A percentile compares a stretch with the other conserved stretches of the same genome.
phyloP scores from a whole-genome alignment of 2,113 vertebrate species.

The Corynorhinus townsendii region DNA sequence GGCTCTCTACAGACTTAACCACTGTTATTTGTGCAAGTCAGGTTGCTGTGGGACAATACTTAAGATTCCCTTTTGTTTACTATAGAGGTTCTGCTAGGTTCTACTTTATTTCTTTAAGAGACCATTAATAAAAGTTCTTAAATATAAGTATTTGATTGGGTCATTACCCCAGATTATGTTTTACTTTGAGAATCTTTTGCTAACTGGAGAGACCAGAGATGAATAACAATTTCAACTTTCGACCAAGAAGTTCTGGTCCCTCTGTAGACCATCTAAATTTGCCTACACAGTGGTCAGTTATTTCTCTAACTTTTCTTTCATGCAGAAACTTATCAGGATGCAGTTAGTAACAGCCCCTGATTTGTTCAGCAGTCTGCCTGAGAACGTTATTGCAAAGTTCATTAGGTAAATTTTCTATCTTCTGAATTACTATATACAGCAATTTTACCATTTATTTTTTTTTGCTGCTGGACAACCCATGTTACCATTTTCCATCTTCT shows the following conservation, averaged over 20 bases:
- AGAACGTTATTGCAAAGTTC: background rate
- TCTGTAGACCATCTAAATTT: background rate
- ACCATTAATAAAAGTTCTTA: background rate
- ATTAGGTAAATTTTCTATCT: background rate
- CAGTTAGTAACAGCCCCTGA: background rate
- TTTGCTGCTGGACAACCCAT: background rate
- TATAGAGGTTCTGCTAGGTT: background rate
- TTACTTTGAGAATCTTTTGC: conserved; percentile 10
- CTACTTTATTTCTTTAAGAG: background rate
- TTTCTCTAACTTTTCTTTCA: background rate
- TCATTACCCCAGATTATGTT: background rate
- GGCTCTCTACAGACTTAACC: background rate
- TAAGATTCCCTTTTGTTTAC: background rate
- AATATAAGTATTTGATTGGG: background rate
- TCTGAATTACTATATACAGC: background rate
- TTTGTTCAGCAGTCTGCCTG: background rate
- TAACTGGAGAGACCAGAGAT: background rate
- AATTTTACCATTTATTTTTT: background rate
- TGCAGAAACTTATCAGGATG: background rate
- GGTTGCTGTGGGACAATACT: background rate
- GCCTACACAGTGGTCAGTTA: background rate
- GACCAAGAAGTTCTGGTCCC: background rate
- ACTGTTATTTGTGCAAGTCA: background rate
- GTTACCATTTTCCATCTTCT: background rate
- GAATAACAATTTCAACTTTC: background rate